These are phyloP conservation scores for Drosophila anomelani DNA, from an alignment of 2,888 invertebrate species.

Conservation along the genomic window DNA sequence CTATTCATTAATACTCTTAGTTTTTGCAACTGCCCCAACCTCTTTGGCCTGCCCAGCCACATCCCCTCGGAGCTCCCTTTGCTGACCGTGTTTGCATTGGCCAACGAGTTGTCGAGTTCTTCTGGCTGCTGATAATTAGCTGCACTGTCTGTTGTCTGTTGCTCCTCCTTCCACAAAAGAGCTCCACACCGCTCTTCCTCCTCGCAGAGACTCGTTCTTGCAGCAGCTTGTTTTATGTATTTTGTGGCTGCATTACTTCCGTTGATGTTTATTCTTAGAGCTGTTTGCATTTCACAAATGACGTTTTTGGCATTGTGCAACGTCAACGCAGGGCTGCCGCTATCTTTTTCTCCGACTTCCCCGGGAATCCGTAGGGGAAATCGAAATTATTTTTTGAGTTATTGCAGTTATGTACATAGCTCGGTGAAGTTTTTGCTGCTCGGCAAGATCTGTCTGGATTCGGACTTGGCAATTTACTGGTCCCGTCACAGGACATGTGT, in stretches of 20 bases:
- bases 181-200: constrained; percentile 9
- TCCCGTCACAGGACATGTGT: constrained; percentile 73
- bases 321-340: constrained; percentile 59
- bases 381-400: constrained; percentile 79
- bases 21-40: constrained; percentile 51
- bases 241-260: constrained; percentile 80
- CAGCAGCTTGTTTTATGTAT: constrained; percentile 76
- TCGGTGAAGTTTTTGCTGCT: constrained; percentile 50
- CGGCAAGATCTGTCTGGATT: constrained; percentile 19
- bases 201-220: constrained; percentile 35
- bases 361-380: constrained; percentile 53
- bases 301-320: constrained; percentile 80
- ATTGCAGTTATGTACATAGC: constrained; percentile 60
- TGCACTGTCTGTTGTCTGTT: constrained; percentile 79
- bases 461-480: constrained; percentile 66
- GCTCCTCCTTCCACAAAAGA: constrained; percentile 46
- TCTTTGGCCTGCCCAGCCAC: background rate
- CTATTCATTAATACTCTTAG: constrained; percentile 80
- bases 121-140: constrained; percentile 78
- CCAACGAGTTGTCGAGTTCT: constrained; percentile 50
- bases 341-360: constrained; percentile 10
- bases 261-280: constrained; percentile 80
- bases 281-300: constrained; percentile 81
- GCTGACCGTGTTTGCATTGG: constrained; percentile 41
- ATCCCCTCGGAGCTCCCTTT: background rate